Evolutionary conservation across 37 sponge, comb jelly and placozoan species (phyloP).

Genomic region (Lycopodina hypogea): DNA sequence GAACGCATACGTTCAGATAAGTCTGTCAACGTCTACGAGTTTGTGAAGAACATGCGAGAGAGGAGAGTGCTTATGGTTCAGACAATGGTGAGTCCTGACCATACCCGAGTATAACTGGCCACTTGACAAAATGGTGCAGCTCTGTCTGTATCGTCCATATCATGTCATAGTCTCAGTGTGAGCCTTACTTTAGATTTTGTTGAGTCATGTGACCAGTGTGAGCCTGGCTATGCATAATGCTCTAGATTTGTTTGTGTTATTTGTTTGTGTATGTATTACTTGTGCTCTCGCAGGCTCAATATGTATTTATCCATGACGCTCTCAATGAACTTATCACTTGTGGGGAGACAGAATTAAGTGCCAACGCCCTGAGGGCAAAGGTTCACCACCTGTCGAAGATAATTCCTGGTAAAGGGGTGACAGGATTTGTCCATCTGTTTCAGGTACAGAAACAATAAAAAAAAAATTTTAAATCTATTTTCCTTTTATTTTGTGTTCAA

Average conservation of each 20-base stretch:
- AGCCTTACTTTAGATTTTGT: too few species aligned
- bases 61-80: constrained; percentile 74
- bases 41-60: constrained; percentile 51
- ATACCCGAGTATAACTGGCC: background rate
- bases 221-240: too few species aligned
- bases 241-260: too few species aligned
- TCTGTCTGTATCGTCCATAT: background rate
- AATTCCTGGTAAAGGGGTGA: constrained; percentile 48
- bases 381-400: constrained; percentile 32
- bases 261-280: too few species aligned
- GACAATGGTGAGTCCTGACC: constrained; percentile 47
- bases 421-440: constrained; percentile 49
- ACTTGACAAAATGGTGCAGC: background rate
- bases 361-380: constrained; percentile 21
- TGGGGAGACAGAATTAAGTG: constrained; percentile 53
- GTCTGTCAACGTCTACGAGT: constrained; percentile 59
- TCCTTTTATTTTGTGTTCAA: too few species aligned
- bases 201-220: too few species aligned
- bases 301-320: constrained; percentile 79
- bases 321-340: constrained; percentile 65
- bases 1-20: constrained; percentile 50
- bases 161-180: too few species aligned
- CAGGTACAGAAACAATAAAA: constrained; percentile 12
- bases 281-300: constrained; percentile 49
- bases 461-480: background rate